Evolutionary conservation across 2,797 vertebrate genomes (phyloP).

Genomic region (Siniperca scherzeri): DNA sequence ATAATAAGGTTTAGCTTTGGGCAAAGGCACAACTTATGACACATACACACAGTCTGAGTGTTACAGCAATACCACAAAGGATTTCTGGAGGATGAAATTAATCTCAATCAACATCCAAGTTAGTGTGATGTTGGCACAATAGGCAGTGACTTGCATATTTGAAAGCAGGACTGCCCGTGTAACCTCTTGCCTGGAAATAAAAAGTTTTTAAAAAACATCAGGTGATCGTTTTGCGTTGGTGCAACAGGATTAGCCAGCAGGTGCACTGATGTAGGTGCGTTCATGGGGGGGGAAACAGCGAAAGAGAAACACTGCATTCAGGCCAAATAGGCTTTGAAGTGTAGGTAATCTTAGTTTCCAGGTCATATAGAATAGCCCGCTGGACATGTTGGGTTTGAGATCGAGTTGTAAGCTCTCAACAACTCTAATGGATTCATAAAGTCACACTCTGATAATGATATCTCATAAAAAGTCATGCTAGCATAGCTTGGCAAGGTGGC

Average conservation of each 20-base stretch:
- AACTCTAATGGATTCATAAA: neutral
- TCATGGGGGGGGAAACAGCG: neutral
- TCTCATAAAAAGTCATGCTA: neutral
- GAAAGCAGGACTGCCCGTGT: neutral
- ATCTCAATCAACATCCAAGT: neutral
- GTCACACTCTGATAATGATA: neutral
- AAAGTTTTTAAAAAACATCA: neutral
- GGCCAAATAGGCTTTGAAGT: neutral
- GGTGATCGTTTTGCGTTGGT: slow-evolving; percentile 17
- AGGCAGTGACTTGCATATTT: neutral
- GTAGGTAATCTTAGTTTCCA: neutral
- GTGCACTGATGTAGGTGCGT: neutral
- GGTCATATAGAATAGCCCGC: neutral
- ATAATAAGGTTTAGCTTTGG: slow-evolving; percentile 5
- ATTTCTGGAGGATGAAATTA: neutral
- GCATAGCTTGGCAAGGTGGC: neutral
- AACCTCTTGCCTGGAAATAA: neutral
- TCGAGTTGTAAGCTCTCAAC: neutral
- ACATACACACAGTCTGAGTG: neutral
- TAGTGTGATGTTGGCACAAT: neutral
- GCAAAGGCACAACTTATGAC: slow-evolving; percentile 24
- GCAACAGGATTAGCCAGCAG: neutral
- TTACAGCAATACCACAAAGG: neutral
- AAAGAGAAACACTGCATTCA: neutral
- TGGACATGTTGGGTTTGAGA: neutral